These are phyloP conservation scores for Helostoma temminkii DNA, from an alignment of 2,797 vertebrate species.

Conservation along the genomic window DNA sequence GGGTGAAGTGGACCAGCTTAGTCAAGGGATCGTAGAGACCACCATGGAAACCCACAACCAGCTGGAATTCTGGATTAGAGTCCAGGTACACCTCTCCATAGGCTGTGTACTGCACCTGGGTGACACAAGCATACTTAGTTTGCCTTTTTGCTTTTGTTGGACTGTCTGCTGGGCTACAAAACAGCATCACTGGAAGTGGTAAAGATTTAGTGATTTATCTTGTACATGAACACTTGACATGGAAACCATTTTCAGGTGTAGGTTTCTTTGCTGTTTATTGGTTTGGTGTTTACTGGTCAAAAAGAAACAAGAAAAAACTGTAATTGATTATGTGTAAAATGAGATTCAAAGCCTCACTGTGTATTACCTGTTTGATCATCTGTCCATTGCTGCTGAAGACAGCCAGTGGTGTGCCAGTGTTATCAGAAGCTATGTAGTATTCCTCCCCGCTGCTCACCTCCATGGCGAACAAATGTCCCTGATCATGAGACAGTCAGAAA, in stretches of 20 bases:
- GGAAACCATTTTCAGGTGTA: background rate
- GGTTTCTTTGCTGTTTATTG: constrained; percentile 3
- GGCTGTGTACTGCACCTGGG: constrained; percentile 93
- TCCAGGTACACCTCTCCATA: constrained; percentile 98
- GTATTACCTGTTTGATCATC: constrained; percentile 94
- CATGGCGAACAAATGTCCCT: constrained; percentile 98
- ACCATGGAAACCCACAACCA: constrained; percentile 97
- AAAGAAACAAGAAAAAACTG: background rate
- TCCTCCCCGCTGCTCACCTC: constrained; percentile 99
- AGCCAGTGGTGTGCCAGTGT: constrained; percentile 95
- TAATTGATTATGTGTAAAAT: background rate
- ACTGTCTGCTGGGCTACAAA: background rate
- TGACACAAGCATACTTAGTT: constrained; percentile 18
- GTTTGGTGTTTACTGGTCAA: background rate
- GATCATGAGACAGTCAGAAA: constrained; percentile 29
- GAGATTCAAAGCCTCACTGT: background rate
- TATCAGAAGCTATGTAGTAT: constrained; percentile 98
- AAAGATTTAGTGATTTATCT: constrained; percentile 21
- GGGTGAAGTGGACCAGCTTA: constrained; percentile 98
- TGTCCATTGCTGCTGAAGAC: constrained; percentile 99
- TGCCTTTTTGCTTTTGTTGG: no score
- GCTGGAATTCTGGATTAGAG: constrained; percentile 97
- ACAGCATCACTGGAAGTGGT: background rate
- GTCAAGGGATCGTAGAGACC: constrained; percentile 96
- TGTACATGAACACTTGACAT: background rate